Percentiles rank a stretch among this genome's conserved stretches.
These are phyloP conservation scores for Archaeoteleia sp. DNA, from an alignment of 2,888 invertebrate species.

Conservation along the genomic window DNA sequence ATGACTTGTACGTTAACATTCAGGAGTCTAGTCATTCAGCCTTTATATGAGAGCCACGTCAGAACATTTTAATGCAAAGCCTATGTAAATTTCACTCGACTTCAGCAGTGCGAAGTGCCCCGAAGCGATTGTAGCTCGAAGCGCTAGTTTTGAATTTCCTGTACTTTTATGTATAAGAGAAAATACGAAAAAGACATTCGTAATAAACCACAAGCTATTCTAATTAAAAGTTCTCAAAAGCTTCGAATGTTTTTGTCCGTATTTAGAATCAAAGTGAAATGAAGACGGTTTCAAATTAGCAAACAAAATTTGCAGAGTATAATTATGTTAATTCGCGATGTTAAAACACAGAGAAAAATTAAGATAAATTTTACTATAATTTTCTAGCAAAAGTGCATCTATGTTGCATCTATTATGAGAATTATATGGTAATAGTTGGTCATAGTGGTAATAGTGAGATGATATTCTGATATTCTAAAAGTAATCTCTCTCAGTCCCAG, in stretches of 20 bases:
- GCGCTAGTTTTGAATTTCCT: constrained; percentile 19
- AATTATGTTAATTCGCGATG: too few species aligned
- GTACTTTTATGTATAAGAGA: constrained; percentile 3
- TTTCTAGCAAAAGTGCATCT: too few species aligned
- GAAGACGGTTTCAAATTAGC: too few species aligned
- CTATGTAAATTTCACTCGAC: constrained; percentile 28
- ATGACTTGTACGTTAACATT: not conserved
- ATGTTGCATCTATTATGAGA: too few species aligned
- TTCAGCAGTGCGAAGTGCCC: constrained; percentile 21
- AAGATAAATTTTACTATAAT: too few species aligned
- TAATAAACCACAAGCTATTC: not conserved
- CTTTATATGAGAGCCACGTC: constrained; percentile 18
- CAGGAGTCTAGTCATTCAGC: constrained; percentile 6
- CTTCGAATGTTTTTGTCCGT: too few species aligned
- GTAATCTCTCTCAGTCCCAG: too few species aligned
- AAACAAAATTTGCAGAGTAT: constrained; percentile 8
- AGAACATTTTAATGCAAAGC: constrained; percentile 21
- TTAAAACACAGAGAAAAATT: too few species aligned
- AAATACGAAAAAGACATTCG: constrained; percentile 3
- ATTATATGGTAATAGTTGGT: too few species aligned
- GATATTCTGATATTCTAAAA: too few species aligned
- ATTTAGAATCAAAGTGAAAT: too few species aligned
- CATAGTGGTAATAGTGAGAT: too few species aligned
- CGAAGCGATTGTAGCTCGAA: constrained; percentile 15
- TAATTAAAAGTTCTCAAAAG: not conserved